These are phyloP conservation scores for Epizoanthus scotinus DNA, from an alignment of 92 coral and sea anemone genomes.

Conservation along the genomic window DNA sequence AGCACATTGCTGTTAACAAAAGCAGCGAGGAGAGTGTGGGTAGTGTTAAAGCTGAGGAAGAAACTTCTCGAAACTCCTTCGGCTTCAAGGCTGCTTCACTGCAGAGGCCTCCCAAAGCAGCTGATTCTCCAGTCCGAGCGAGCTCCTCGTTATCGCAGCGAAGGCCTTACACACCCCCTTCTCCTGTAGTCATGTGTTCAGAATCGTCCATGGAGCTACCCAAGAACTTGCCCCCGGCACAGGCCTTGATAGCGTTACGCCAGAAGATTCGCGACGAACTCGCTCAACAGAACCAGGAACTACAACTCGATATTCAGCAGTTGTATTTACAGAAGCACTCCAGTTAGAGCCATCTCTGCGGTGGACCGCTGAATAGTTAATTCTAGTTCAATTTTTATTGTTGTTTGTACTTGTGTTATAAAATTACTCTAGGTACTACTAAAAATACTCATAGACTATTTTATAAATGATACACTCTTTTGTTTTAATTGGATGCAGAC, in stretches of 20 bases:
- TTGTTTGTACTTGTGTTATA: not conserved
- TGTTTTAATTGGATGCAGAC: too few species aligned
- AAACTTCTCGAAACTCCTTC: conserved; percentile 24
- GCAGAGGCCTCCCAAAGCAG: conserved; percentile 20
- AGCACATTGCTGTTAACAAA: not conserved
- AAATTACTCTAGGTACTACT: not conserved
- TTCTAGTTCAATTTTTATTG: not conserved
- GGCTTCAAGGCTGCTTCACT: conserved; percentile 67
- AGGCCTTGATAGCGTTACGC: conserved; percentile 75
- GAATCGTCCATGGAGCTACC: conserved; percentile 65
- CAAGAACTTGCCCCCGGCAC: conserved; percentile 71
- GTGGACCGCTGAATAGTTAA: not conserved
- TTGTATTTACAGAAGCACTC: conserved; percentile 68
- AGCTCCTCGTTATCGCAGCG: conserved; percentile 53
- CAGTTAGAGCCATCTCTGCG: not conserved
- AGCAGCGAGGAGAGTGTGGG: conserved; percentile 9
- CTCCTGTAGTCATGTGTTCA: conserved; percentile 56
- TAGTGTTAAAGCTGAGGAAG: not conserved
- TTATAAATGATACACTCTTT: too few species aligned
- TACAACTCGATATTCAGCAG: conserved; percentile 84
- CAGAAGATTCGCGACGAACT: conserved; percentile 76
- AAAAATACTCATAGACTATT: too few species aligned
- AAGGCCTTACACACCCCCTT: conserved; percentile 31
- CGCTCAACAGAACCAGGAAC: conserved; percentile 74
- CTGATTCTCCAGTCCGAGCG: conserved; percentile 27